A percentile compares a stretch with the other conserved stretches of the same genome.
Evolutionary conservation across 2,113 vertebrate genomes (phyloP).

Genomic region (Antennarius striatus): DNA sequence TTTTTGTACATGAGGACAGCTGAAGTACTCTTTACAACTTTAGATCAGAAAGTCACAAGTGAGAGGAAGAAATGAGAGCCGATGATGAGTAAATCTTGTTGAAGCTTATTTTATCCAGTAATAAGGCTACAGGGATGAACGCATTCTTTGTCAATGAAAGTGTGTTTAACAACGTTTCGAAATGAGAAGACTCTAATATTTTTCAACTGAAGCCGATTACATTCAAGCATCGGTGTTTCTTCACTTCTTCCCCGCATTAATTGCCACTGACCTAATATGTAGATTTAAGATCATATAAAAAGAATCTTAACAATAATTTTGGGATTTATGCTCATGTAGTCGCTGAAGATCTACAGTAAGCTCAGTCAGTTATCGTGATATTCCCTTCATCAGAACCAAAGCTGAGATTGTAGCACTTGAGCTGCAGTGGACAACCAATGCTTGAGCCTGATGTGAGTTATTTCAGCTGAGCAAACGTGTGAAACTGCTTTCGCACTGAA

Average conservation of each 20-base stretch:
- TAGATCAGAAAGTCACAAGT: too few species aligned
- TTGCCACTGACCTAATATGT: not conserved
- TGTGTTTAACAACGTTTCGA: too few species aligned
- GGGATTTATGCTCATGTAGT: not conserved
- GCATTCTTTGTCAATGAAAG: too few species aligned
- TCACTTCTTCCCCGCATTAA: not conserved
- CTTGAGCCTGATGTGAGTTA: constrained; percentile 19
- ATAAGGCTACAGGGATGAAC: too few species aligned
- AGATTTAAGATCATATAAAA: not conserved
- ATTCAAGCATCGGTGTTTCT: too few species aligned
- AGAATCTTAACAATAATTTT: not conserved
- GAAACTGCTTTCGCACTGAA: not conserved
- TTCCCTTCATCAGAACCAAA: constrained; percentile 4
- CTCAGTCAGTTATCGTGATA: not conserved
- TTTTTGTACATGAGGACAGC: too few species aligned
- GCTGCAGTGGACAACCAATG: constrained; percentile 24
- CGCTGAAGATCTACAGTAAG: not conserved
- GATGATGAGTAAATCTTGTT: too few species aligned
- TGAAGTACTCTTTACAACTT: too few species aligned
- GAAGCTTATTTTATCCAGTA: too few species aligned
- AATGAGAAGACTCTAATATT: not conserved
- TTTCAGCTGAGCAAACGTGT: constrained; percentile 22
- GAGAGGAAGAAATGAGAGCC: too few species aligned
- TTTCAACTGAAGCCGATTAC: not conserved
- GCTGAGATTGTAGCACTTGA: constrained; percentile 14